Evolutionary conservation across 2,888 invertebrate species (phyloP).

Genomic region (Steinernema carpocapsae): DNA sequence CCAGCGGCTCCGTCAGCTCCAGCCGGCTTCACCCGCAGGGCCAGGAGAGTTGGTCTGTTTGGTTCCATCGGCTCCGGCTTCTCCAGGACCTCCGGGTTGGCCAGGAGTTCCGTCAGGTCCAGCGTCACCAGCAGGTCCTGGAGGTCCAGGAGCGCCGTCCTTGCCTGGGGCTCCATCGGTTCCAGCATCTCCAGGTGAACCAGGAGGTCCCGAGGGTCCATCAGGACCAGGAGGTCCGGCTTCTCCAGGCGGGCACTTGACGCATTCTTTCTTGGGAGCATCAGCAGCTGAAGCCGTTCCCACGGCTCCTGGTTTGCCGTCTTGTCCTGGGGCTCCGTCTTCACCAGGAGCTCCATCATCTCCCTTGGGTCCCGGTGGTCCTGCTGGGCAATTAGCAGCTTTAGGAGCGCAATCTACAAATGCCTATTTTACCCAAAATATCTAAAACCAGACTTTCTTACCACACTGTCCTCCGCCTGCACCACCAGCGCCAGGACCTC

Average conservation of each 20-base stretch:
- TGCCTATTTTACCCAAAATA: background rate
- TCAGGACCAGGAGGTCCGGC: conserved; percentile 28
- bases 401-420: conserved; percentile 15
- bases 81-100: background rate
- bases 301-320: conserved; percentile 2
- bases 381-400: conserved; percentile 19
- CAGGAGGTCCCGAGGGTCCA: conserved; percentile 18
- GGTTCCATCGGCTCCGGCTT: conserved; percentile 5
- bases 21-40: background rate
- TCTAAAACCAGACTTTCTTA: background rate
- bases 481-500: background rate
- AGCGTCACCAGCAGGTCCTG: conserved; percentile 7
- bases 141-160: conserved; percentile 2
- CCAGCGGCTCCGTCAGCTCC: conserved; percentile 12
- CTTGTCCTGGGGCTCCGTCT: conserved; percentile 14
- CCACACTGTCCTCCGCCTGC: background rate
- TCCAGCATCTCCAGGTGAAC: background rate
- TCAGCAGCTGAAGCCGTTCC: background rate
- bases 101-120: background rate
- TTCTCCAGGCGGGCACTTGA: conserved; percentile 23
- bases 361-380: conserved; percentile 25
- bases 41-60: conserved; percentile 20
- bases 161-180: conserved; percentile 22
- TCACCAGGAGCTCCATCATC: conserved; percentile 24
- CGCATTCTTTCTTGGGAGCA: background rate